These are phyloP conservation scores for Gopherus flavomarginatus DNA, from an alignment of 2,113 vertebrate genomes.

Conservation along the genomic window DNA sequence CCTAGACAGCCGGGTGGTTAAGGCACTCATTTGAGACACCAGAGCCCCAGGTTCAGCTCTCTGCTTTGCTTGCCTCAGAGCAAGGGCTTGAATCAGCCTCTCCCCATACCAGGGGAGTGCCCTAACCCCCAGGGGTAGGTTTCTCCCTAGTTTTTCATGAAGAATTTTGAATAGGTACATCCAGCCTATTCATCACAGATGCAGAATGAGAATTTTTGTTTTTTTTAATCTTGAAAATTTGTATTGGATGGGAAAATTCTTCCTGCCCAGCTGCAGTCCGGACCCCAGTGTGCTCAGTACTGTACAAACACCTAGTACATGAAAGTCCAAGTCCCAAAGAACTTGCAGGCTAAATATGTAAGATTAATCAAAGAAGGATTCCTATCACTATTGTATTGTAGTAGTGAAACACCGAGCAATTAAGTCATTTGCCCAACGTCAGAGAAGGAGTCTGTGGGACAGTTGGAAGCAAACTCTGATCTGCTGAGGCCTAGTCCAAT, in stretches of 20 bases:
- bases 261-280: background rate
- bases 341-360: fast-evolving
- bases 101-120: background rate
- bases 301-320: background rate
- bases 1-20: background rate
- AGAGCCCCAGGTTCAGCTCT: background rate
- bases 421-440: background rate
- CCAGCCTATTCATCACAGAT: too few relatives aligned
- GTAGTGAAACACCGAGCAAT: background rate
- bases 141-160: background rate
- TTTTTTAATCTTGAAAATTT: background rate
- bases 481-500: background rate
- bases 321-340: background rate
- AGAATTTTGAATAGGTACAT: background rate
- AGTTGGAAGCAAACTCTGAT: background rate
- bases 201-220: background rate
- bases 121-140: too few relatives aligned
- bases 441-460: background rate
- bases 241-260: background rate
- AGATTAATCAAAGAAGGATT: fast-evolving
- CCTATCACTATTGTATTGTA: background rate
- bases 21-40: background rate
- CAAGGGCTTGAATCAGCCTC: background rate
- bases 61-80: background rate
- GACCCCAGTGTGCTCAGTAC: too few relatives aligned